Percentiles rank a stretch among this genome's conserved stretches.
phyloP scores from a whole-genome alignment of 2,888 invertebrate genomes.

The Oligia fasciuncula region DNA sequence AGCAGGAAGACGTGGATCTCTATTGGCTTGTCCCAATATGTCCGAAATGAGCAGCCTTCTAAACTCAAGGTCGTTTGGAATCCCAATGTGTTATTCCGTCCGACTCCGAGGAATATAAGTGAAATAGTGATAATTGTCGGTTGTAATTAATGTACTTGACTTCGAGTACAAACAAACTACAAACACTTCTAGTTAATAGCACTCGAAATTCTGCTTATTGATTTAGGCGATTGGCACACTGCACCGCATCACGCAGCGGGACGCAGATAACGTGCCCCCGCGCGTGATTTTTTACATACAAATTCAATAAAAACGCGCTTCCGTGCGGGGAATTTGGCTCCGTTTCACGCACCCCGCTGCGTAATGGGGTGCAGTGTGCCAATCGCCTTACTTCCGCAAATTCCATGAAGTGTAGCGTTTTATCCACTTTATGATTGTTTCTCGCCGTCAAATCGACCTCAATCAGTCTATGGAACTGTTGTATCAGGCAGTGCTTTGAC shows the following conservation, averaged over 20 bases:
- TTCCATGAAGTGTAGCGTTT: neutral
- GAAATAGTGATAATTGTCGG: neutral
- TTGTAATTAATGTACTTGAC: conserved; percentile 33
- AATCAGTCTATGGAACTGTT: neutral
- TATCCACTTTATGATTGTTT: neutral
- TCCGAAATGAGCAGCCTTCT: neutral
- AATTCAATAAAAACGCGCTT: too few species aligned
- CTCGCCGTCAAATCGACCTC: neutral
- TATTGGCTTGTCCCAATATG: neutral
- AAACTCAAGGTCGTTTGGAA: neutral
- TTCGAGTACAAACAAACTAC: conserved; percentile 25
- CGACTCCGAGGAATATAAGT: neutral
- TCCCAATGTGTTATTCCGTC: neutral
- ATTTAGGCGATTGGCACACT: too few species aligned
- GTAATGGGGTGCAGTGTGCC: too few species aligned
- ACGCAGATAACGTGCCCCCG: too few species aligned
- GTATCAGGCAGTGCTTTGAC: neutral
- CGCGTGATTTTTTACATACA: too few species aligned
- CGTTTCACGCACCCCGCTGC: too few species aligned
- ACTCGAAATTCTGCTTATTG: conserved; percentile 23
- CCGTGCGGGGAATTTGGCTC: too few species aligned
- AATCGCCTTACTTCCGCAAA: conserved; percentile 23
- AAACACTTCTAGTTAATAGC: conserved; percentile 36
- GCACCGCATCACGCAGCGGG: too few species aligned
- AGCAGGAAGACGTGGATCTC: neutral